Base-by-base conservation (phyloP, 2,888 invertebrate genomes). In the Polylopha cassiicola region DNA sequence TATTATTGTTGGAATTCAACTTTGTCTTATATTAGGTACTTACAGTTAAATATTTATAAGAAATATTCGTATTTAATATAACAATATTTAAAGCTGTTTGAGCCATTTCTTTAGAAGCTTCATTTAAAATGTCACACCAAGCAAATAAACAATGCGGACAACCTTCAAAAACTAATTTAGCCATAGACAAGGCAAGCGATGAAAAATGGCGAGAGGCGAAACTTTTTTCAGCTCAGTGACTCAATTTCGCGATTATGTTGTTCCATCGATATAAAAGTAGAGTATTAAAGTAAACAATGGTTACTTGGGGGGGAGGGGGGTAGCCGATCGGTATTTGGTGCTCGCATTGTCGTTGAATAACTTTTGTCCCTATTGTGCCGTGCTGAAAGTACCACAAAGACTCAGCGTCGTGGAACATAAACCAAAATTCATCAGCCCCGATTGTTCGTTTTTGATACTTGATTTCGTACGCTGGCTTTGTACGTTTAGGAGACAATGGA, bases 331-430 rank as follows among this genome's bases (percentile, higher is more conserved):
- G 85, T 85, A 86, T 86, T 86, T 81, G 84, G 85, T 80, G 81
- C 76, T 80, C 81, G 84, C 79, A 85, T 84, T 86, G 86, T 86
- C 80, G 82, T 78, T 76, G 82, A 81, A 82, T 84, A 86, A 86
- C 86, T 86, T 86, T 86, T 86, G 86, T 86, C 81, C 85, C 86
- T 79, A 85, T 86, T 86, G 84, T 85, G 80, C 78, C 54, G 75
- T n/a, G n/a, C 73, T 74, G 78, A 78, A 84, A 84, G 79, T 76
- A 79, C 78, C 81, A 81, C 85, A 82, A 86, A 84, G 85, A 82
- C 77, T 77, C 69, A 58, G 61, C 71, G 66, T 72, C 67, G 76
- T 66, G 72, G 80, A 77, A 79, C 79, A 75, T 81, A 80, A 84
- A 82, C 82, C 78, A 79, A 84, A 84, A 84, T 82, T 84, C 82